These are phyloP conservation scores for Corydoras maculifer DNA, from an alignment of 2,113 vertebrate species.

Conservation along the genomic window DNA sequence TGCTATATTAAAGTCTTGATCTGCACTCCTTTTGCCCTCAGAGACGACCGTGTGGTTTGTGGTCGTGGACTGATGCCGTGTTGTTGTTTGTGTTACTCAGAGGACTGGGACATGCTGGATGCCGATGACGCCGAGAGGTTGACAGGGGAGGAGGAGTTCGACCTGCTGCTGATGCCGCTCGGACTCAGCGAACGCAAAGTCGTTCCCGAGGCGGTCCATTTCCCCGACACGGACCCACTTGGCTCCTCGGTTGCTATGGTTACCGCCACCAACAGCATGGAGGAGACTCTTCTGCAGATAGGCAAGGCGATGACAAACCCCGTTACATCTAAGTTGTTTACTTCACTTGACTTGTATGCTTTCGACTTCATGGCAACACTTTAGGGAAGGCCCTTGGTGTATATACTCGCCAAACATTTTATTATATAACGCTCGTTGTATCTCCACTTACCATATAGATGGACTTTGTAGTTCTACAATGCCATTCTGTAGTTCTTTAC, in stretches of 20 bases:
- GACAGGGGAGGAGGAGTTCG: slow-evolving; percentile 95
- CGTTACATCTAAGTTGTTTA: background rate
- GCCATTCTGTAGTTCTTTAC: too few species aligned
- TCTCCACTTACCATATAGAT: too few species aligned
- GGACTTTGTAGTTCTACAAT: too few species aligned
- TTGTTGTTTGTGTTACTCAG: slow-evolving; percentile 58
- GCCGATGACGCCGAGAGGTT: slow-evolving; percentile 90
- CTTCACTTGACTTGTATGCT: too few species aligned
- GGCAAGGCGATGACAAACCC: slow-evolving; percentile 59
- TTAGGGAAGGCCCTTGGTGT: too few species aligned
- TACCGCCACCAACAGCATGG: slow-evolving; percentile 96
- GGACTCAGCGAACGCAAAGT: slow-evolving; percentile 84
- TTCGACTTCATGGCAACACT: too few species aligned
- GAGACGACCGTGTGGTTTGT: too few species aligned
- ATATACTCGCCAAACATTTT: too few species aligned
- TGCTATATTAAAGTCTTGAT: too few species aligned
- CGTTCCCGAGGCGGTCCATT: slow-evolving; percentile 91
- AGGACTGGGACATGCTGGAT: slow-evolving; percentile 98
- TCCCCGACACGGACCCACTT: slow-evolving; percentile 90
- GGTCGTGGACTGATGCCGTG: too few species aligned
- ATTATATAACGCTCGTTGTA: too few species aligned
- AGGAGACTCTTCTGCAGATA: slow-evolving; percentile 94
- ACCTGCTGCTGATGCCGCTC: slow-evolving; percentile 83
- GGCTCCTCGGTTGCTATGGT: slow-evolving; percentile 96
- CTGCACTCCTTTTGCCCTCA: too few species aligned